A percentile compares a stretch with the other conserved stretches of the same genome.
These are phyloP conservation scores for Chironomus tentans DNA, from an alignment of 2,888 invertebrate species.

Conservation along the genomic window DNA sequence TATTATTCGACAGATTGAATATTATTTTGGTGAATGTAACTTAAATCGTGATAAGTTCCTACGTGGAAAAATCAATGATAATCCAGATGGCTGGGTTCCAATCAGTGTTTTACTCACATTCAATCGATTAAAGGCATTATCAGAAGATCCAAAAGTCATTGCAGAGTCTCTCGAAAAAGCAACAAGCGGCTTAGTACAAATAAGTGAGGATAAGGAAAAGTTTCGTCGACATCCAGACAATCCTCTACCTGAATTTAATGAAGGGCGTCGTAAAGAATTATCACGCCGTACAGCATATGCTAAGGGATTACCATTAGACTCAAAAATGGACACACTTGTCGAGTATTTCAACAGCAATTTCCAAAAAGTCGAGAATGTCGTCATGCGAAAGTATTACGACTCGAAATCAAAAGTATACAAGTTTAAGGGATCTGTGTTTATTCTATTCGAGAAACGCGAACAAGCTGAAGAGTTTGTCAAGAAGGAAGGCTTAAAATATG, in stretches of 20 bases:
- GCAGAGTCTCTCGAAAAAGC: conserved; percentile 66
- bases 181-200: conserved; percentile 59
- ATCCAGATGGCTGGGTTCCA: conserved; percentile 89
- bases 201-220: conserved; percentile 49
- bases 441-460: conserved; percentile 72
- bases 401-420: conserved; percentile 52
- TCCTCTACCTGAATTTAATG: conserved; percentile 71
- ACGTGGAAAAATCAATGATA: conserved; percentile 70
- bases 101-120: conserved; percentile 77
- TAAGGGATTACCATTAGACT: conserved; percentile 72
- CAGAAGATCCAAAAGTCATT: conserved; percentile 60
- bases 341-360: conserved; percentile 60
- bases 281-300: conserved; percentile 71
- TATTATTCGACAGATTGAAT: conserved; percentile 56
- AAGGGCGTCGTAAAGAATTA: conserved; percentile 71
- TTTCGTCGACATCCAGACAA: conserved; percentile 60
- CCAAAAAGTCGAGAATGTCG: conserved; percentile 60
- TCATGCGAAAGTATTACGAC: conserved; percentile 52
- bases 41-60: conserved; percentile 87
- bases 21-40: conserved; percentile 79
- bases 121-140: conserved; percentile 69
- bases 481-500: conserved; percentile 58
- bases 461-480: conserved; percentile 70
- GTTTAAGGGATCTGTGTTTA: conserved; percentile 90
- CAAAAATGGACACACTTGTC: conserved; percentile 59